phyloP scores from a whole-genome alignment of 2,113 vertebrate species.

The Nettapus auritus region DNA sequence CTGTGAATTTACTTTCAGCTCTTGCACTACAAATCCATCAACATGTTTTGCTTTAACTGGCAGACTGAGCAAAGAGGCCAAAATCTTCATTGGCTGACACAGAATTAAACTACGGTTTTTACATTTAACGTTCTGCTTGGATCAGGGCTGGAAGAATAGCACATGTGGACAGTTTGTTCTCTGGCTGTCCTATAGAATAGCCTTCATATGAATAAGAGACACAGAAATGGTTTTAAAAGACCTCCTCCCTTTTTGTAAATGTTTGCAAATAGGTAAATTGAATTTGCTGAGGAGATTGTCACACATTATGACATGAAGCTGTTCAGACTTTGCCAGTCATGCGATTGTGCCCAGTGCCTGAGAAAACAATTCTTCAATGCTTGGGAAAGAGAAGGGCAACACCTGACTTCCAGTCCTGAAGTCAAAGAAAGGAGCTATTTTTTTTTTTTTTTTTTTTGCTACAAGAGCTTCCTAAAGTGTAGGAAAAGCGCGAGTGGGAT shows the following conservation, averaged over 20 bases:
- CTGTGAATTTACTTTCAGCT: background rate
- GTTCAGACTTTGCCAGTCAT: background rate
- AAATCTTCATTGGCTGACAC: background rate
- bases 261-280: background rate
- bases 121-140: background rate
- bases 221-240: background rate
- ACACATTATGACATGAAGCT: background rate
- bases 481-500: background rate
- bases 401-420: background rate
- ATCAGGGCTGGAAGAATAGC: background rate
- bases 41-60: background rate
- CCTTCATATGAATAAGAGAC: background rate
- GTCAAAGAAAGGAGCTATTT: background rate
- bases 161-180: background rate
- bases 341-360: rapidly evolving
- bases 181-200: background rate
- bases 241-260: background rate
- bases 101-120: background rate
- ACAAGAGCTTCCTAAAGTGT: rapidly evolving
- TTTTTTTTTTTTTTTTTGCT: background rate
- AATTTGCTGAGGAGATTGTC: rapidly evolving
- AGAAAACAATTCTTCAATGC: background rate
- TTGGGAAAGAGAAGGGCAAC: background rate
- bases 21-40: background rate
- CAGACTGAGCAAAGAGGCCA: background rate